Evolutionary conservation across 2,888 invertebrate genomes (phyloP).

Genomic region (Caradrina kadenii): DNA sequence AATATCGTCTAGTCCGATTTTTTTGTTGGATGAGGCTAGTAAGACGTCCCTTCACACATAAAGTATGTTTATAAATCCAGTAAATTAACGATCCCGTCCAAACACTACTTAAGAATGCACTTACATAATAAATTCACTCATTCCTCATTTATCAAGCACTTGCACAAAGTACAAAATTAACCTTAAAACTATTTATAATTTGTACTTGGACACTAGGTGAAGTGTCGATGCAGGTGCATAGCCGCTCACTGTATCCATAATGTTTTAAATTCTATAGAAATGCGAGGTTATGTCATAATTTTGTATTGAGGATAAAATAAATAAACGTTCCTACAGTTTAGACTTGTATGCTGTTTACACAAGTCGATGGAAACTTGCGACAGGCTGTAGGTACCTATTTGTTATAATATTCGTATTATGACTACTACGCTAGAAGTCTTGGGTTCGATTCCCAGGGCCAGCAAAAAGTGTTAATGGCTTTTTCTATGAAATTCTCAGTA

Average conservation of each 20-base stretch:
- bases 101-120: constrained; percentile 15
- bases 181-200: constrained; percentile 43
- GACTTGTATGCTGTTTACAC: constrained; percentile 5
- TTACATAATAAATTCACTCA: constrained; percentile 13
- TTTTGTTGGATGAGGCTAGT: neutral
- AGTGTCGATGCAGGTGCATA: constrained; percentile 51
- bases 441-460: too few relatives aligned
- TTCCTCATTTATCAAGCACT: constrained; percentile 25
- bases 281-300: constrained; percentile 43
- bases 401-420: constrained; percentile 7
- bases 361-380: constrained; percentile 5
- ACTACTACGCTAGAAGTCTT: too few relatives aligned
- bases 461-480: too few relatives aligned
- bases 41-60: neutral
- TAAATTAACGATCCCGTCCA: neutral
- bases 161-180: constrained; percentile 44
- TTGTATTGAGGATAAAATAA: constrained; percentile 1
- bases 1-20: too few relatives aligned
- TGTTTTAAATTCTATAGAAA: constrained; percentile 42
- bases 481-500: too few relatives aligned
- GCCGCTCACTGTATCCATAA: constrained; percentile 50
- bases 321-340: neutral
- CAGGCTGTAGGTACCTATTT: neutral
- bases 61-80: neutral
- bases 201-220: constrained; percentile 13